Base-by-base conservation (phyloP, 2,888 invertebrate species). In the Harmothoe impar region DNA sequence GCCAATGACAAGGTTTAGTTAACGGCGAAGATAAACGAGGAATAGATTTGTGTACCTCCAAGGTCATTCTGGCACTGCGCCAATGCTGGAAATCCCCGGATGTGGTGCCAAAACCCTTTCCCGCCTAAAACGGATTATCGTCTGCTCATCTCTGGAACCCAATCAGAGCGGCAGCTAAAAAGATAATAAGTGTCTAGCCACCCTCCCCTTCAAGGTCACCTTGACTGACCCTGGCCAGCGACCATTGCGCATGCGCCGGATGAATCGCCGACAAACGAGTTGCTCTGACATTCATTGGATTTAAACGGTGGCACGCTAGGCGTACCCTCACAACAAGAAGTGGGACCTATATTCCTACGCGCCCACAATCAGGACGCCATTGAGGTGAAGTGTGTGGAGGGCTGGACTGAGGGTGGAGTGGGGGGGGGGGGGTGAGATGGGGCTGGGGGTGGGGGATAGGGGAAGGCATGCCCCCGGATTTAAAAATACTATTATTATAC, bases 151-250 rank as follows among this genome's bases (percentile, higher is more conserved):
- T 54, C 25, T 20, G 86, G 29, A 56, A 86, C 56, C 54, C 86
- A 86, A 86, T 86, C 86, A 31, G 54, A 10, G 33, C 3, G 20
- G 1, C 54, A 5, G 86, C 52, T 86, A 54, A 86, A 86, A 86
- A 52, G 86, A 86, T 86, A 56, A 86, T 86, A 86, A 54, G 86
- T 86, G 54, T 56, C 52, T 56, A 52, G 86, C 25, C 86, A 56
- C n/a, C 86, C 29, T 54, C 54, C 52, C 86, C 86, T 25, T 54
- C n/a, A 17, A 17, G 54, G 54, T 84, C n/a, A 86, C 86, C 52
- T 56, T 31, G 54, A 1, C 7, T 52, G 86, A 86, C 86, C 54
- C 29, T 54, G 52, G 23, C 3, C 31, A 33, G 20, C 54, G 7
- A 29, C 86, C 23, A 17, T 25, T 54, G 54, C 7, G 86, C 84